Conservation (phyloP, 2,888 invertebrate genomes). For the Diarsia rubi region DNA sequence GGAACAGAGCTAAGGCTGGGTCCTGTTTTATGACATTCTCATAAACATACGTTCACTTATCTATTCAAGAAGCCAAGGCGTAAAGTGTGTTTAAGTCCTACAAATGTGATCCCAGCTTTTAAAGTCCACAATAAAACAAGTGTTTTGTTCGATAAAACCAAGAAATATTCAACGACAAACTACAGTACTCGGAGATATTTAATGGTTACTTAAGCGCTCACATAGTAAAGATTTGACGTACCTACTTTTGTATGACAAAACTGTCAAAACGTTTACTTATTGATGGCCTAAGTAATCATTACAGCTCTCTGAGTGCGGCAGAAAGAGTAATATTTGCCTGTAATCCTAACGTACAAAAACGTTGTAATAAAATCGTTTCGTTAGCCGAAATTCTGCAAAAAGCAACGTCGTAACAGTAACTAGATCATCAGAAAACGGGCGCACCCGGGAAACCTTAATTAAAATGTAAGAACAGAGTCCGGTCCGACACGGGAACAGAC, state of each 20-base stretch:
- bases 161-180: not conserved
- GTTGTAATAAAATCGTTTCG: conserved; percentile 8
- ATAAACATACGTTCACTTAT: too few relatives aligned
- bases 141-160: not conserved
- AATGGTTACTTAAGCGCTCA: too few relatives aligned
- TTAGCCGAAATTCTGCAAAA: conserved; percentile 29
- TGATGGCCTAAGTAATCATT: too few relatives aligned
- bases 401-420: conserved; percentile 3
- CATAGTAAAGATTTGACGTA: too few relatives aligned
- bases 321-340: conserved; percentile 4
- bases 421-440: conserved; percentile 31
- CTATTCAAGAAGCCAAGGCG: too few relatives aligned
- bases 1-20: not conserved
- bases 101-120: not conserved
- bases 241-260: too few relatives aligned
- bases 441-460: conserved; percentile 30
- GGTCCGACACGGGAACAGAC: not conserved
- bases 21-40: not conserved
- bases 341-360: conserved; percentile 15
- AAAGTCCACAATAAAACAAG: not conserved
- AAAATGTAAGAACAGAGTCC: conserved; percentile 36
- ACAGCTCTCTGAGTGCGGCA: too few relatives aligned
- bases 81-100: not conserved
- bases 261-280: too few relatives aligned
- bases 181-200: too few relatives aligned